A percentile compares a stretch with the other conserved stretches of the same genome.
Conservation (phyloP, 2,113 vertebrate species). For the Phaethornis superciliosus region DNA sequence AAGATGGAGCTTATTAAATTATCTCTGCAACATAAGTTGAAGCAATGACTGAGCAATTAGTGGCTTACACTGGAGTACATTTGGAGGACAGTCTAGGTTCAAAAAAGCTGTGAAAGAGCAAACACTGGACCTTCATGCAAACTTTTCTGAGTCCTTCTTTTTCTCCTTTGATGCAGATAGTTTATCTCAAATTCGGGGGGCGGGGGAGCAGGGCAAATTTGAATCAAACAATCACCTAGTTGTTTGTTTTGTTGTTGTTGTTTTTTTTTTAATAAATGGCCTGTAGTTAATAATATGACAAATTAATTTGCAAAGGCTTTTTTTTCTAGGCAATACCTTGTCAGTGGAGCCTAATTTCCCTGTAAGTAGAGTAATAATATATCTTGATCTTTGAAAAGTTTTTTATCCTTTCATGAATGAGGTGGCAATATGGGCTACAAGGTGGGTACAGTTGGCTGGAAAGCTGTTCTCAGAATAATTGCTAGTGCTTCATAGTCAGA, state of each 20-base stretch:
- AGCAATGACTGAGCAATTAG: background rate
- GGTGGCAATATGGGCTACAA: background rate
- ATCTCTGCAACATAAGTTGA: background rate
- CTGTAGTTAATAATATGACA: background rate
- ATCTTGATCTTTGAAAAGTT: background rate
- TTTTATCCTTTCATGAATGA: background rate
- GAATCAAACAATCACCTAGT: background rate
- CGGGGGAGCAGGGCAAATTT: background rate
- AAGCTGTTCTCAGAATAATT: constrained; percentile 17
- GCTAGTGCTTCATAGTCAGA: constrained; percentile 35
- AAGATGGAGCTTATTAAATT: background rate
- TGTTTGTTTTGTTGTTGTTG: background rate
- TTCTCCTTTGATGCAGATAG: background rate
- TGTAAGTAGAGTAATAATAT: background rate
- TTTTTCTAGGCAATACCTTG: background rate
- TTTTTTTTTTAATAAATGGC: background rate
- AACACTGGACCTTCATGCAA: background rate
- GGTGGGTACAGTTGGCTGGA: constrained; percentile 25
- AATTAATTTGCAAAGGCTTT: background rate
- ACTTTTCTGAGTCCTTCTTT: background rate
- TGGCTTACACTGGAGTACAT: background rate
- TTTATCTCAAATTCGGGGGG: background rate
- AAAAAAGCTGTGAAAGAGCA: background rate
- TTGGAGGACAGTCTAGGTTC: background rate
- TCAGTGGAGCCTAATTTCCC: background rate